These are phyloP conservation scores for Dendrolimus punctatus DNA, from an alignment of 1,140 invertebrate species.

Conservation along the genomic window DNA sequence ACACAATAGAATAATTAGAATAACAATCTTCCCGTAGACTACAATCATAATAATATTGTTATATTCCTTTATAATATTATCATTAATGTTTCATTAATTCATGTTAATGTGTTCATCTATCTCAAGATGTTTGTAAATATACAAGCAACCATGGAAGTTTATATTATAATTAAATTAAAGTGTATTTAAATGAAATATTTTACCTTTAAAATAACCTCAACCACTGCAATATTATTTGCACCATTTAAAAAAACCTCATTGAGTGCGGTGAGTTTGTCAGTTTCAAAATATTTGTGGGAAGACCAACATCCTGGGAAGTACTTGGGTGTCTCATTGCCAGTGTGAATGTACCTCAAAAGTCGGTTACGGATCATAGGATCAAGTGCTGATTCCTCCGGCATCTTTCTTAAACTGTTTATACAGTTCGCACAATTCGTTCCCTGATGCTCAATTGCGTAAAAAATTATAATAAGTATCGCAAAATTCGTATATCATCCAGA, in stretches of 20 bases:
- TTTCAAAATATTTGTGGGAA: conserved; percentile 67
- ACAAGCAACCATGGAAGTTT: too few species aligned
- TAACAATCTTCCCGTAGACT: too few species aligned
- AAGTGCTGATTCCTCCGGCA: conserved; percentile 22
- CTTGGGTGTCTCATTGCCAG: conserved; percentile 71
- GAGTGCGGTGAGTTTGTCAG: conserved; percentile 58
- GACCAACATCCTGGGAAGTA: conserved; percentile 74
- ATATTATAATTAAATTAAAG: background rate
- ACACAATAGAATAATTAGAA: too few species aligned
- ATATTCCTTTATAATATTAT: background rate
- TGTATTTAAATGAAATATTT: conserved; percentile 6
- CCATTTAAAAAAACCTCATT: conserved; percentile 48
- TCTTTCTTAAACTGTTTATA: conserved; percentile 4
- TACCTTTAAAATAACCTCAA: conserved; percentile 69
- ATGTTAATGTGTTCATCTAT: too few species aligned
- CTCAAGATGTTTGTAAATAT: too few species aligned
- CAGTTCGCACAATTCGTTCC: background rate
- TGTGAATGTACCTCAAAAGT: conserved; percentile 67
- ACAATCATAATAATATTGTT: too few species aligned
- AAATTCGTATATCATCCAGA: conserved; percentile 11
- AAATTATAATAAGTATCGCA: conserved; percentile 11
- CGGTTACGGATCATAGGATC: conserved; percentile 43
- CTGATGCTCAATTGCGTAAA: conserved; percentile 7
- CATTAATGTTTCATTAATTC: background rate
- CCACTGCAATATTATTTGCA: conserved; percentile 52